These are phyloP conservation scores for Megalops atlanticus DNA, from an alignment of 2,113 vertebrate species.

Conservation along the genomic window DNA sequence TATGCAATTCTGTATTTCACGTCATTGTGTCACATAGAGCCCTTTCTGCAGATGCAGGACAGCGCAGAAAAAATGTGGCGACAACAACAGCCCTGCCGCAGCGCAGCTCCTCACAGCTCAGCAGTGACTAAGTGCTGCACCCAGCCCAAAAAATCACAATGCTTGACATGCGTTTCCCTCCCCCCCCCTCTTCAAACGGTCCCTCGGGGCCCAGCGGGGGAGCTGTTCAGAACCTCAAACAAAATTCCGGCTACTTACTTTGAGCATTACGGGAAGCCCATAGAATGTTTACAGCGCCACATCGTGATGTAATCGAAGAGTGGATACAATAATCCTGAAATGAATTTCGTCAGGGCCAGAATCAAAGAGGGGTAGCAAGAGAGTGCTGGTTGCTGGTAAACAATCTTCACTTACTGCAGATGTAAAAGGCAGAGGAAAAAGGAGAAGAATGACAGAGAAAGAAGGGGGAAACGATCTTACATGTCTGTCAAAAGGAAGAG, in stretches of 20 bases:
- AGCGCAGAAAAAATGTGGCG: background rate
- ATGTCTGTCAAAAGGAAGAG: constrained; percentile 42
- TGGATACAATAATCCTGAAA: constrained; percentile 26
- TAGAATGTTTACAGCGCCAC: background rate
- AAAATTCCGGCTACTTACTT: background rate
- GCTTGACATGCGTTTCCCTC: too few species aligned
- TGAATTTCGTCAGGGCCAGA: constrained; percentile 37
- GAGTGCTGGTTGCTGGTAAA: constrained; percentile 25
- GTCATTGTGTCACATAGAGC: background rate
- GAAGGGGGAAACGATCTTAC: constrained; percentile 29
- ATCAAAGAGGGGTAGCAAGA: constrained; percentile 25
- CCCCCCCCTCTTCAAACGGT: background rate
- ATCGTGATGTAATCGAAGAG: constrained; percentile 20
- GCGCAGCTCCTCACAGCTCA: too few species aligned
- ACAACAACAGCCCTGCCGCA: background rate
- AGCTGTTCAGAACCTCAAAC: background rate
- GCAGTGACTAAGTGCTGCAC: background rate
- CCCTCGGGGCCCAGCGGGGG: background rate
- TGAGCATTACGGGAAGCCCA: background rate
- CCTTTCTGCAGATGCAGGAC: background rate
- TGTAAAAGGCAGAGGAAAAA: constrained; percentile 33
- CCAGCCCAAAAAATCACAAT: background rate
- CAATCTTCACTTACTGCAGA: constrained; percentile 30
- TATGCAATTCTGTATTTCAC: background rate
- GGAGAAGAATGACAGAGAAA: constrained; percentile 14